Base-by-base conservation (phyloP, 2,113 vertebrate genomes). In the Anarrhichthys ocellatus region DNA sequence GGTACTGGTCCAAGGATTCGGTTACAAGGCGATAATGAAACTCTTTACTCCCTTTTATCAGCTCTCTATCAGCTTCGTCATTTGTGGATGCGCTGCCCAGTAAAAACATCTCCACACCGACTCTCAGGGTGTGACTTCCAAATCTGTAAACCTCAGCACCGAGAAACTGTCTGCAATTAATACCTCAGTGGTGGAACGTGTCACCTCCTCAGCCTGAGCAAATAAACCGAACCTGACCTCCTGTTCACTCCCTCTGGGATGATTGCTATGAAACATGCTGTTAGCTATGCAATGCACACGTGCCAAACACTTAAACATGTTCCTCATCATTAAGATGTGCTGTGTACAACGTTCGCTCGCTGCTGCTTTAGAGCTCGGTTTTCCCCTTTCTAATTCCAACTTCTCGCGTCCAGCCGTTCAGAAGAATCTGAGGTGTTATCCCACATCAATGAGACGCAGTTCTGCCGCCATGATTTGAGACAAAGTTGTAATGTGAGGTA, bases 301-400 rank as follows among this genome's bases (percentile, higher is more conserved):
- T 56, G 77, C 22, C 71, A 66, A 38, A 79, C 52, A 68, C 22
- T 71, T 71, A 6, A 18, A 50, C 24, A 67, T 22, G 32, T 46
- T 46, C 22, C 10, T 18, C 38, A 32, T 54, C 40, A 24, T 27
- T 24, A 66, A 29, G 44, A 48, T 14, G 3, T 44, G 22, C 17
- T 66, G 6, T 36, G 17, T 44, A 13, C 72, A 34, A 6, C 34
- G 34, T 6, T 34, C 34, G 34, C 34, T 34, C 34, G 34, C 34
- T 34, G 34, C 34, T 6, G 34, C 6, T 34, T 34, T 34, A 6
- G 34, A 34, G 34, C 34, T 34, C 34, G 4, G 34, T 34, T 34
- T 34, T 34, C 34, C 34, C 6, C 0, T 34, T 22, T 68, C 29
- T 22, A 50, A 1, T 62, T 38, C 34, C 34, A 9, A n/a, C 40